phyloP scores from a whole-genome alignment of 2,113 vertebrate genomes.

The Elaphurus davidianus region DNA sequence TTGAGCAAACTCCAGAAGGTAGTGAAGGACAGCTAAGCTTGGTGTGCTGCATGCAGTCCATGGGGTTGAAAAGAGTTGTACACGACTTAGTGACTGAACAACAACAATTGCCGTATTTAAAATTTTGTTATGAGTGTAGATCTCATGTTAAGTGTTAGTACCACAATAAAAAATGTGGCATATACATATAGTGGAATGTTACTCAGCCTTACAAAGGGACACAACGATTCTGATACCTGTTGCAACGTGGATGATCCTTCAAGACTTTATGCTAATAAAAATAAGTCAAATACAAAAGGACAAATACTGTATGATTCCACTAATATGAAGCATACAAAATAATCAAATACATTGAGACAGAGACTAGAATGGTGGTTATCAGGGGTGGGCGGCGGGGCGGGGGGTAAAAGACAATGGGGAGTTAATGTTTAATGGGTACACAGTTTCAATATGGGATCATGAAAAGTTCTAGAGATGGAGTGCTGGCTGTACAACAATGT shows the following conservation, averaged over 20 bases:
- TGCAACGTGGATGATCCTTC: neutral
- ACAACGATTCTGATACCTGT: neutral
- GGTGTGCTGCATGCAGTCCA: neutral
- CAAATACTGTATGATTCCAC: neutral
- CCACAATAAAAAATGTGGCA: neutral
- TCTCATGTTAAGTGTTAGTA: neutral
- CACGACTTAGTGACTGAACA: neutral
- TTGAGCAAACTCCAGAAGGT: neutral
- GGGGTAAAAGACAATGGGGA: neutral
- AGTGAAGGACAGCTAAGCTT: neutral
- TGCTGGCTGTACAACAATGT: neutral
- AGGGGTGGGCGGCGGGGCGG: accelerated
- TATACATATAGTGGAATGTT: neutral
- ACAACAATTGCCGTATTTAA: neutral
- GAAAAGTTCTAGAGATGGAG: neutral
- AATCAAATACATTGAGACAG: neutral
- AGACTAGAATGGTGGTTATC: neutral
- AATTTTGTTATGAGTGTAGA: neutral
- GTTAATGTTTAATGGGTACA: neutral
- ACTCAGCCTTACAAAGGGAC: neutral
- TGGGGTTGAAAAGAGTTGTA: neutral
- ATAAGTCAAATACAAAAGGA: neutral
- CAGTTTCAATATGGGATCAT: neutral
- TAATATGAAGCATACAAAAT: neutral
- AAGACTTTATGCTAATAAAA: neutral